Conservation (phyloP, 2,797 vertebrate genomes). For the Oreochromis grahami region DNA sequence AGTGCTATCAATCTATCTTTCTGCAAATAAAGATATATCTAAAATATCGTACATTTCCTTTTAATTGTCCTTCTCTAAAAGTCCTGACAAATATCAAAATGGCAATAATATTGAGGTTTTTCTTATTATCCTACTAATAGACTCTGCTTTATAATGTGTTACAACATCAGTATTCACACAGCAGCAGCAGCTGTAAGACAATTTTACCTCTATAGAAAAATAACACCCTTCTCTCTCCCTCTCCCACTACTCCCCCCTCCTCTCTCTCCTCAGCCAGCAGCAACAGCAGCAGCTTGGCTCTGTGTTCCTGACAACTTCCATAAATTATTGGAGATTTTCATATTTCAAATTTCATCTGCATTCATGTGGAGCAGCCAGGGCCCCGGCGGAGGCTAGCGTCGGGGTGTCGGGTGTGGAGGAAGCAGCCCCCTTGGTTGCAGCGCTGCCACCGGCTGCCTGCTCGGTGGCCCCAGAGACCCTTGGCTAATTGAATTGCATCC, state of each 20-base stretch:
- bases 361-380: constrained; percentile 88
- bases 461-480: constrained; percentile 91
- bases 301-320: constrained; percentile 96
- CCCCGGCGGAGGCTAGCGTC: constrained; percentile 70
- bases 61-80: background rate
- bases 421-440: constrained; percentile 70
- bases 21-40: background rate
- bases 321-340: constrained; percentile 99
- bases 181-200: constrained; percentile 8
- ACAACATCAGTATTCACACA: constrained; percentile 20
- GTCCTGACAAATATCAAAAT: background rate
- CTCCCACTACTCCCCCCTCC: background rate
- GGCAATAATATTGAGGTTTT: background rate
- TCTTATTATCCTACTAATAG: background rate
- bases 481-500: constrained; percentile 98
- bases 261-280: constrained; percentile 70
- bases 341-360: constrained; percentile 99
- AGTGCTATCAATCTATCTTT: background rate
- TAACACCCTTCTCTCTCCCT: background rate
- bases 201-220: constrained; percentile 37
- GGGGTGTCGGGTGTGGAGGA: constrained; percentile 67
- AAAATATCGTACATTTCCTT: background rate
- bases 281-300: constrained; percentile 51
- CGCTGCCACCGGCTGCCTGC: constrained; percentile 89
- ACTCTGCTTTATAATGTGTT: background rate